Conservation (phyloP, 2,113 vertebrate species). For the Philantomba maxwellii region DNA sequence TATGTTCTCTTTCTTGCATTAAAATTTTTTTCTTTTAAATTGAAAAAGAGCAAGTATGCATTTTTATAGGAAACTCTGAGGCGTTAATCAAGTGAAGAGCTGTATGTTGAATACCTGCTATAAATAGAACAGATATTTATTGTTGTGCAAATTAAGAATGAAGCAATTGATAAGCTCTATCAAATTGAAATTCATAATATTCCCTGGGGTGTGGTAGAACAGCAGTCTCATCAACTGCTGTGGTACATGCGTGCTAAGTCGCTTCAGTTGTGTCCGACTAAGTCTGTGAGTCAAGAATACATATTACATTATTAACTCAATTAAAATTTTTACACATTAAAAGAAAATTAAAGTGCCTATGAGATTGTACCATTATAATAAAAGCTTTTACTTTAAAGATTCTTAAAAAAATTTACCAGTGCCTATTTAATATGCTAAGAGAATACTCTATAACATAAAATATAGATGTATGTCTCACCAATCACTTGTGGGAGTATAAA, state of each 20-base stretch:
- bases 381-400: conserved; percentile 27
- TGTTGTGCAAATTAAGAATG: not conserved
- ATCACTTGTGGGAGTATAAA: not conserved
- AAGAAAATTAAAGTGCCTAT: conserved; percentile 11
- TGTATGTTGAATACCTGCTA: not conserved
- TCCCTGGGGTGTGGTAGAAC: not conserved
- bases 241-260: not conserved
- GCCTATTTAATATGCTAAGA: conserved; percentile 26
- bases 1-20: not conserved
- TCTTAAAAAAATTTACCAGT: not conserved
- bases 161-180: conserved; percentile 7
- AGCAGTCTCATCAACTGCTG: not conserved
- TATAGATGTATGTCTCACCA: not conserved
- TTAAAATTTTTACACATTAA: not conserved
- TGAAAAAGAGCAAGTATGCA: not conserved
- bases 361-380: not conserved
- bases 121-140: not conserved
- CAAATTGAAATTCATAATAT: not conserved
- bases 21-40: not conserved
- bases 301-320: not conserved
- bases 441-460: not conserved
- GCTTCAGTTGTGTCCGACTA: not conserved
- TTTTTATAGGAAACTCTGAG: conserved; percentile 10
- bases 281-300: not conserved
- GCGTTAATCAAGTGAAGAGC: not conserved